Base-by-base conservation (phyloP, 2,888 invertebrate genomes). In the Chydorus sphaericus region DNA sequence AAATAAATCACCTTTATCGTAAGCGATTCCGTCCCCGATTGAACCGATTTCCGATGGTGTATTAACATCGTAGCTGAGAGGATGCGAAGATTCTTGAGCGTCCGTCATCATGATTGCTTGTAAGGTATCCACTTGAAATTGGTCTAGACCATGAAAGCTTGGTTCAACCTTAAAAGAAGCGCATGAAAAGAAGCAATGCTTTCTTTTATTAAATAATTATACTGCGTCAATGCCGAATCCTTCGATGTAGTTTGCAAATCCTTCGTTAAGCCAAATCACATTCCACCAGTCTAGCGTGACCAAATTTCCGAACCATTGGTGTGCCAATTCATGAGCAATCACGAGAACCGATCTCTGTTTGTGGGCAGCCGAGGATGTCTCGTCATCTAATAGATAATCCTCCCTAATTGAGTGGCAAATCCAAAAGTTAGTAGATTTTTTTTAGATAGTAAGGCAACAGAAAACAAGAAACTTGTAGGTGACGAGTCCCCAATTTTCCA, bases 401-500 rank as follows among this genome's bases (percentile, higher is more conserved):
- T 44, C 44, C 20, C 44, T 44, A 30, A 73, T 66, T 59, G 36
- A 60, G 54, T n/a, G n/a, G n/a, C 28, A 16, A 26, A 30, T 49
- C n/a, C n/a, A n/a, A n/a, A n/a, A n/a, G n/a, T n/a, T n/a, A n/a
- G n/a, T n/a, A n/a, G n/a, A n/a, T n/a, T n/a, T n/a, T n/a, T n/a
- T n/a, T n/a, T n/a, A n/a, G n/a, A n/a, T n/a, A n/a, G n/a, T n/a
- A n/a, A n/a, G n/a, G n/a, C n/a, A n/a, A n/a, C n/a, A n/a, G n/a
- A n/a, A n/a, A n/a, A n/a, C n/a, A 23, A 33, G 26, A 5, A 16
- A 72, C 70, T 83, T 71, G 71, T 87, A 91, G 0, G 89, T 90
- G 61, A 92, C 82, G 58, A 91, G 73, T 2, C 89, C 82, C 83
- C 85, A 85, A 65, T 80, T 79, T 66, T 79, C 91, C 90, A 85